Evolutionary conservation across 2,113 vertebrate species (phyloP), one percentile per base, ranked within the genome.

Genomic region (Callospermophilus lateralis): DNA sequence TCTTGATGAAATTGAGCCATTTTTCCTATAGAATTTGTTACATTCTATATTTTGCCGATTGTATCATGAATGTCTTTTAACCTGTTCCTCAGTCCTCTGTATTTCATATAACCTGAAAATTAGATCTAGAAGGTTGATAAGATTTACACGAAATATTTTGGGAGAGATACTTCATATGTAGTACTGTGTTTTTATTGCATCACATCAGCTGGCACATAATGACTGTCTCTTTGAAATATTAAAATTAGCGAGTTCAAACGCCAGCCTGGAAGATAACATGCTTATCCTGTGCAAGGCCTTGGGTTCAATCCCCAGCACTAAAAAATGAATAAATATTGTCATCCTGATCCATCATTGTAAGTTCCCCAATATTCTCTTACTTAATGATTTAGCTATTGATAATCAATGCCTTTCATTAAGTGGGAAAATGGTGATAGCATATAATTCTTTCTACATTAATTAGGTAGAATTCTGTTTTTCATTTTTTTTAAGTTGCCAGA

Each of bases 101-200:
- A 42, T 92, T 87, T 74, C 76, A 72, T n/a, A 16, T n/a, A 68
- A 68, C 48, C 39, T 77, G n/a, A 96, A 93, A 80, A 74, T 80
- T 73, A 55, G 73, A 19, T 80, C 30, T 77, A 83, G 34, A 72
- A 30, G 30, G 30, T 84, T 79, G 24, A 73, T 37, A 78, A 45
- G 42, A 84, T 65, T 89, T 58, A 84, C 24, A 9, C 24, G 78
- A 78, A 28, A 83, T 65, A 65, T 48, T 86, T 88, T 51, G 15
- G 51, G 63, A 73, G n/a, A 45, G 92, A 32, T 39, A 34, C 17
- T 65, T 77, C 11, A 28, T 24, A 68, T 2, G 34, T 53, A 42
- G 45, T 45, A 6, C 16, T 72, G 58, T n/a, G 28, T 70, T 88
- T 37, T 92, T 73, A 89, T 28, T 53, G 6, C 20, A 39, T 55